phyloP scores from a whole-genome alignment of 1,140 invertebrate species.

The Hormaphis cornu region DNA sequence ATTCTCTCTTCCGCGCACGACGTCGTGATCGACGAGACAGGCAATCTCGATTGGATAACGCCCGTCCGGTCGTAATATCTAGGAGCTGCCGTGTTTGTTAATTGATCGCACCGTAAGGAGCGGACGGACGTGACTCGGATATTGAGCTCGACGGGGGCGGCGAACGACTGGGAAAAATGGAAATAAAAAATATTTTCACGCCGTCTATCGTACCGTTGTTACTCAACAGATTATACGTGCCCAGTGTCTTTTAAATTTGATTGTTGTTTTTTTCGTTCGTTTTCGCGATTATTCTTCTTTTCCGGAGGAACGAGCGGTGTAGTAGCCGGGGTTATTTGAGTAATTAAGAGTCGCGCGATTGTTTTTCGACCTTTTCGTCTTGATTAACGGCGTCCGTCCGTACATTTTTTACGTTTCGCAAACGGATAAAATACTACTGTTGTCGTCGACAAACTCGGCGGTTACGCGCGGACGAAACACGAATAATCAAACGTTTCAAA shows the following conservation, averaged over 20 bases:
- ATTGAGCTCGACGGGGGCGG: no score
- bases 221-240: slow-evolving; percentile 9
- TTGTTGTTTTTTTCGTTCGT: neutral
- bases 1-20: neutral
- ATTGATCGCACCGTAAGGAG: slow-evolving; percentile 6
- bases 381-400: neutral
- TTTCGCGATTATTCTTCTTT: neutral
- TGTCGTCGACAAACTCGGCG: neutral
- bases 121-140: neutral
- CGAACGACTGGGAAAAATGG: neutral
- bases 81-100: no score
- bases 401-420: neutral
- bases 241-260: neutral
- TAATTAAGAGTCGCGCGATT: slow-evolving; percentile 14
- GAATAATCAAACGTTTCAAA: no score
- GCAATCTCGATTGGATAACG: neutral
- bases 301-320: neutral
- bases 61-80: no score
- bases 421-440: neutral
- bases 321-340: neutral
- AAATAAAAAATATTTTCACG: neutral
- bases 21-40: neutral
- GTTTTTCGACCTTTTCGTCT: slow-evolving; percentile 1
- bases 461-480: no score
- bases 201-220: neutral